Percentiles rank a stretch among this genome's conserved stretches.
Conservation (phyloP, 2,797 vertebrate species). For the Oryzias dopingdopingensis region DNA sequence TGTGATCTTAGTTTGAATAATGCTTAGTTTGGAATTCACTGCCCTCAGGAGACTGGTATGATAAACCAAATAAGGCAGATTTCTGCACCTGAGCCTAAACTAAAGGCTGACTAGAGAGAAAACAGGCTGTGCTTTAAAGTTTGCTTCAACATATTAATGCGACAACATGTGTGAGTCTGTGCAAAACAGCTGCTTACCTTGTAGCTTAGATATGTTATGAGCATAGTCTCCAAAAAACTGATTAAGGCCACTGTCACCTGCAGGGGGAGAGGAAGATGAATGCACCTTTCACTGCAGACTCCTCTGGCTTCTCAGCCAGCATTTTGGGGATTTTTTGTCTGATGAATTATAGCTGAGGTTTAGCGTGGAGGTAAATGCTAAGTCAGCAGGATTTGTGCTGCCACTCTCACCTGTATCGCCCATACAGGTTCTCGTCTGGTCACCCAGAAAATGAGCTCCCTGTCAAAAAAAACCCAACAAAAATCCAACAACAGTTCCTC, state of each 20-base stretch:
- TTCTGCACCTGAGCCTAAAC: too few species aligned
- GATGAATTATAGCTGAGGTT: constrained; percentile 17
- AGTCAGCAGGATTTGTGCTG: background rate
- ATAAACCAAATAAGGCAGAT: background rate
- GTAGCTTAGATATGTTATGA: constrained; percentile 86
- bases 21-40: too few species aligned
- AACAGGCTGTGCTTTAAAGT: background rate
- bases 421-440: constrained; percentile 77
- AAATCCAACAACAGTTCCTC: background rate
- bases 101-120: background rate
- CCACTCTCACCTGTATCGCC: constrained; percentile 80
- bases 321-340: constrained; percentile 20
- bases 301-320: constrained; percentile 17
- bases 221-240: constrained; percentile 85
- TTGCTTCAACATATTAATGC: constrained; percentile 15
- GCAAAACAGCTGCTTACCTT: constrained; percentile 70
- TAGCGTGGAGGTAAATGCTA: background rate
- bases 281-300: constrained; percentile 19
- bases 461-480: constrained; percentile 36
- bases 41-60: too few species aligned
- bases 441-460: constrained; percentile 81
- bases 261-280: constrained; percentile 29
- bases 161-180: background rate
- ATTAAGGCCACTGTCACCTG: constrained; percentile 87
- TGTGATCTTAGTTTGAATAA: too few species aligned